These are phyloP conservation scores for Trachelus troglodyta DNA, from an alignment of 2,888 invertebrate species.

Conservation along the genomic window DNA sequence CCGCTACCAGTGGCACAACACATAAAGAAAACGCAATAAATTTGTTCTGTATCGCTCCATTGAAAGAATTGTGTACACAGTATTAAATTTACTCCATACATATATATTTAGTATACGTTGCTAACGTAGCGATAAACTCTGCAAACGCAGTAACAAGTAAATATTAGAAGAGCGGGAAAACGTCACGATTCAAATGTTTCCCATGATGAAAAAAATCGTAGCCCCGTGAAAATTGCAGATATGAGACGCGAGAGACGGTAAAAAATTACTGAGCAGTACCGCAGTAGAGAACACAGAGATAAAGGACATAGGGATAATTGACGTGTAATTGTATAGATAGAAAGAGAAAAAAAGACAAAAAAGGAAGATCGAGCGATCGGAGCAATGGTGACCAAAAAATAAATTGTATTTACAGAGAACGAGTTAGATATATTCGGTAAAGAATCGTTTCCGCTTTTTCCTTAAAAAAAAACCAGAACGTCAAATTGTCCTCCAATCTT, in stretches of 20 bases:
- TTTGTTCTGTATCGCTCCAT: background rate
- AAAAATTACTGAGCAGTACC: background rate
- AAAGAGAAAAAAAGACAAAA: background rate
- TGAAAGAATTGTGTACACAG: background rate
- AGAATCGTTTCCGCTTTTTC: background rate
- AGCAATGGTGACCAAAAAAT: background rate
- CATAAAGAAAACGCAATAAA: background rate
- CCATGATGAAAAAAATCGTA: conserved; percentile 24
- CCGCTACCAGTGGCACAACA: background rate
- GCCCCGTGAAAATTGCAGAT: conserved; percentile 28
- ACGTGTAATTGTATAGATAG: background rate
- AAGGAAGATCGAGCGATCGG: background rate
- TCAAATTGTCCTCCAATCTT: background rate
- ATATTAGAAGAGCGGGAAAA: background rate
- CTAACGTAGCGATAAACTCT: background rate
- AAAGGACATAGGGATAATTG: background rate
- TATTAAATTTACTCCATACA: background rate
- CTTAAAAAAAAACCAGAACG: background rate
- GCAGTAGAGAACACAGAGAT: conserved; percentile 4
- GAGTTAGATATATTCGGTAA: background rate
- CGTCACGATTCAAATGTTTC: conserved; percentile 46
- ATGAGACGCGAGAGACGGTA: conserved; percentile 16
- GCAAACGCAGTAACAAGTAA: background rate
- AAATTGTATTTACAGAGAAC: background rate
- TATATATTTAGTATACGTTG: background rate